Percentiles rank a stretch among this genome's conserved stretches.
Conservation (phyloP, 2,113 vertebrate species). For the Planiliza haematocheilus region DNA sequence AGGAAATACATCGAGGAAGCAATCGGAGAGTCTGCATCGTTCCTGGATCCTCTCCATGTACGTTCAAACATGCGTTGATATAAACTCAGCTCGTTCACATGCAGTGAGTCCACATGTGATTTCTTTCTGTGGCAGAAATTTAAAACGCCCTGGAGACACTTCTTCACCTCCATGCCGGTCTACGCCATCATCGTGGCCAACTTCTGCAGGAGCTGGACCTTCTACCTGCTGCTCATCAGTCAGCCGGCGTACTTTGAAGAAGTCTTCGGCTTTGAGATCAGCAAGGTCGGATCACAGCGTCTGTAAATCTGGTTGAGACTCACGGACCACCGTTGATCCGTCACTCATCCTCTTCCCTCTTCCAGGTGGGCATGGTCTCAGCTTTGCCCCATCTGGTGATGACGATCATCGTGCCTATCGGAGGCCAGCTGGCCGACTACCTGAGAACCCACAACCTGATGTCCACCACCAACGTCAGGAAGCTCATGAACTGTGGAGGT, state of each 20-base stretch:
- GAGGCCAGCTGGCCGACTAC: conserved; percentile 92
- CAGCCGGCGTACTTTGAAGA: conserved; percentile 95
- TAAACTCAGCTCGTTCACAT: too few relatives aligned
- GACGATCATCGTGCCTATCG: conserved; percentile 93
- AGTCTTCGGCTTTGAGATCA: conserved; percentile 95
- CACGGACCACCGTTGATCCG: neutral
- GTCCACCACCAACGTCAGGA: conserved; percentile 94
- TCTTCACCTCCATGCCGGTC: conserved; percentile 95
- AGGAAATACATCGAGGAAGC: conserved; percentile 98
- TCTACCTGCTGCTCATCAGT: conserved; percentile 94
- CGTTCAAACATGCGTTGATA: neutral
- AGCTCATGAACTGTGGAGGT: conserved; percentile 97
- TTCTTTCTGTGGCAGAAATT: conserved; percentile 87
- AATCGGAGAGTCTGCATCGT: conserved; percentile 93
- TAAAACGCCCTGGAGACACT: conserved; percentile 91
- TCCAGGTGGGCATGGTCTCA: conserved; percentile 89
- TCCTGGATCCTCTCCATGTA: conserved; percentile 86
- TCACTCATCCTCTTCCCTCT: neutral
- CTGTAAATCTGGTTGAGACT: too few relatives aligned
- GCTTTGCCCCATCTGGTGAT: conserved; percentile 94
- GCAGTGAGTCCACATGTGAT: conserved; percentile 23
- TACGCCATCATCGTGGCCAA: conserved; percentile 96
- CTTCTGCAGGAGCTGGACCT: conserved; percentile 96
- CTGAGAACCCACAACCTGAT: conserved; percentile 89
- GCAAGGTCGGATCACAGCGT: conserved; percentile 84